phyloP scores from a whole-genome alignment of 2,113 vertebrate species.

The Chaetura pelagica region DNA sequence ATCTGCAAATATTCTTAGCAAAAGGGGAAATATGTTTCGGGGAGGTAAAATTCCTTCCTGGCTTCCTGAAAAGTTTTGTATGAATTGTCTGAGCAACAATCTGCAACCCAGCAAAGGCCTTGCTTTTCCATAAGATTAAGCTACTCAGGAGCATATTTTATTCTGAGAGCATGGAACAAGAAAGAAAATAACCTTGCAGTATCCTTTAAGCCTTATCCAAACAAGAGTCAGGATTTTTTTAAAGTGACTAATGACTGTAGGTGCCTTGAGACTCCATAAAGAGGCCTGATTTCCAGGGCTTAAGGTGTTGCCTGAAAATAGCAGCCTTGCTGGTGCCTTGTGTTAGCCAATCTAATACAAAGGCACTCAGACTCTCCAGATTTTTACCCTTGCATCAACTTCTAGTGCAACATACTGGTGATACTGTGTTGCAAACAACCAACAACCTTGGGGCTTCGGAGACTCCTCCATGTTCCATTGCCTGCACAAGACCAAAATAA shows the following conservation, averaged over 20 bases:
- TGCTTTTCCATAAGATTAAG: neutral
- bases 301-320: conserved; percentile 41
- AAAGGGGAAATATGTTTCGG: neutral
- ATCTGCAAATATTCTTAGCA: conserved; percentile 40
- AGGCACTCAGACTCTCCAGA: neutral
- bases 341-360: neutral
- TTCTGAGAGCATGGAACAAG: neutral
- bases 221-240: conserved; percentile 41
- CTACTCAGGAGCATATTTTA: neutral
- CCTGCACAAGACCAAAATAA: neutral
- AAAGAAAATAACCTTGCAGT: conserved; percentile 33
- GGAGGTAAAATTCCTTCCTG: conserved; percentile 60
- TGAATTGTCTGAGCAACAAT: conserved; percentile 4
- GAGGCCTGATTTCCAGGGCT: conserved; percentile 29
- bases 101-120: neutral
- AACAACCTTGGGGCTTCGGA: neutral
- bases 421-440: neutral
- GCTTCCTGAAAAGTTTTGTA: neutral
- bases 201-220: conserved; percentile 52
- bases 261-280: conserved; percentile 43
- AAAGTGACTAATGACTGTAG: conserved; percentile 31
- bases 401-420: neutral
- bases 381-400: neutral
- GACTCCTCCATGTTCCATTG: neutral
- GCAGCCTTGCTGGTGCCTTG: neutral